phyloP scores from a whole-genome alignment of 2,113 vertebrate species.

The Myotis davidii region DNA sequence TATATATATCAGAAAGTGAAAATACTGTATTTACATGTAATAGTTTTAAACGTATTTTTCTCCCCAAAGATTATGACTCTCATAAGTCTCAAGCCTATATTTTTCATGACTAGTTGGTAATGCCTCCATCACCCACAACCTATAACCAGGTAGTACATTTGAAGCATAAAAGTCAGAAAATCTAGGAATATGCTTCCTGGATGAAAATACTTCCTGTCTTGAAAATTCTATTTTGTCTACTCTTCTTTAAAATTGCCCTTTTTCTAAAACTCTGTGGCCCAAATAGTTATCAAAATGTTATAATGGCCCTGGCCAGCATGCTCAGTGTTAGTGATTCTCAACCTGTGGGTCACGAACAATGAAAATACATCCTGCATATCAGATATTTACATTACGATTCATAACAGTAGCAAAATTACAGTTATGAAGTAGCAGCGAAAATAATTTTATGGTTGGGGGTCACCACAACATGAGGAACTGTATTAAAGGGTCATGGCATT shows the following conservation, averaged over 20 bases:
- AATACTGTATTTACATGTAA: neutral
- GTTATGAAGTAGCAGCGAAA: too few relatives aligned
- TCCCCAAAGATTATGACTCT: neutral
- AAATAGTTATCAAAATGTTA: neutral
- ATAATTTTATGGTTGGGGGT: too few relatives aligned
- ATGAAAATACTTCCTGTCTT: neutral
- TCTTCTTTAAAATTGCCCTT: neutral
- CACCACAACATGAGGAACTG: too few relatives aligned
- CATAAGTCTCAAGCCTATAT: neutral
- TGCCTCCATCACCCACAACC: neutral
- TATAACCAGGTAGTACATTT: neutral
- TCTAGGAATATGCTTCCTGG: neutral
- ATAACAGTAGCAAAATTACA: too few relatives aligned
- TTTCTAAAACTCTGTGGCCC: neutral
- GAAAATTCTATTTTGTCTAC: constrained; percentile 8
- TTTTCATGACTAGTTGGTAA: neutral
- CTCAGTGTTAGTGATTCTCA: too few relatives aligned
- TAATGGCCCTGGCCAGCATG: too few relatives aligned
- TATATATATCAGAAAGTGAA: constrained; percentile 28
- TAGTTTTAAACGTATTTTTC: neutral
- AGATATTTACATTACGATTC: too few relatives aligned
- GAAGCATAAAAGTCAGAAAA: neutral
- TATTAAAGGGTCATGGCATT: too few relatives aligned
- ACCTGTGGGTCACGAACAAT: too few relatives aligned
- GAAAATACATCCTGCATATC: too few relatives aligned